A percentile compares a stretch with the other conserved stretches of the same genome.
These are phyloP conservation scores for Diplodus puntazzo DNA, from an alignment of 2,797 vertebrate genomes.

Conservation along the genomic window DNA sequence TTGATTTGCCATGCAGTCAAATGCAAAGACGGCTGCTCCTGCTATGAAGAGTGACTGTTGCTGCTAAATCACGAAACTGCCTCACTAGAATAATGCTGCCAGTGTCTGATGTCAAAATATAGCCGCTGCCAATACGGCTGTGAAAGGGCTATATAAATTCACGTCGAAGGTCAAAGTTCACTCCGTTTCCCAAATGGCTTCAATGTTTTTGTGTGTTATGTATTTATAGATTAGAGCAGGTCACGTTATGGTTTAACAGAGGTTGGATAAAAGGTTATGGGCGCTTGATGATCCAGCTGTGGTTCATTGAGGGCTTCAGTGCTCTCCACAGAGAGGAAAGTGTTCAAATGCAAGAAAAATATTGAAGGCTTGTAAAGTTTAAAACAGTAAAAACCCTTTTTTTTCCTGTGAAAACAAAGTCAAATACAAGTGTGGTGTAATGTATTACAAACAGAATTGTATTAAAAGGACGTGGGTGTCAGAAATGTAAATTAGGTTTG, in stretches of 20 bases:
- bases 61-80: constrained; percentile 59
- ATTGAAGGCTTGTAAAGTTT: not conserved
- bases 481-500: constrained; percentile 24
- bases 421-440: not conserved
- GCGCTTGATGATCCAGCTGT: not conserved
- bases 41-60: constrained; percentile 60
- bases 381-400: not conserved
- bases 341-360: not conserved
- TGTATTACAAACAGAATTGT: not conserved
- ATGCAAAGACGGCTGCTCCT: constrained; percentile 65
- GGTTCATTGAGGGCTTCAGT: not conserved
- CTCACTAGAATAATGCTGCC: constrained; percentile 42
- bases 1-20: constrained; percentile 75
- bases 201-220: not conserved
- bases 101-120: constrained; percentile 26
- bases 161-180: constrained; percentile 1
- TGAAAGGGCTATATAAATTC: not conserved
- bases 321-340: not conserved
- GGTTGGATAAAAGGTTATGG: not conserved
- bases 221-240: constrained; percentile 6
- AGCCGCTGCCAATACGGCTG: constrained; percentile 1
- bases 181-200: not conserved
- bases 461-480: constrained; percentile 6
- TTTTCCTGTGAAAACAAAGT: not conserved
- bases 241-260: not conserved